Evolutionary conservation across 2,888 invertebrate species (phyloP).

Genomic region (Volucella inanis): DNA sequence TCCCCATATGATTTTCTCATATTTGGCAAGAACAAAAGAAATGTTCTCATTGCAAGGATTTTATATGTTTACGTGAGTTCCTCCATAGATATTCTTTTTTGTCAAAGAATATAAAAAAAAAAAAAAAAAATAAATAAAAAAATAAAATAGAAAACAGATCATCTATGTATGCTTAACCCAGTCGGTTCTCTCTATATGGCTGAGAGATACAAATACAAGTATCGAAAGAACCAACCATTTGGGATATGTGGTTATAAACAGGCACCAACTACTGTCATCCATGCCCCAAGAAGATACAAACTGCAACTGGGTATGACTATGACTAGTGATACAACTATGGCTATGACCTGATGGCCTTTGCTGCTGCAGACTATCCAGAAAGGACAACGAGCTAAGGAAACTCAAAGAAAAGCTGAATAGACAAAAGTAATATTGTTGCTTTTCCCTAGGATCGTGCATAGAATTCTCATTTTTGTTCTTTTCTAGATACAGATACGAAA

Average conservation of each 20-base stretch:
- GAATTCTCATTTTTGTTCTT: constrained; percentile 60
- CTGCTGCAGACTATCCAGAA: constrained; percentile 5
- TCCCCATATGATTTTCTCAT: constrained; percentile 50
- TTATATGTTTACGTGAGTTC: constrained; percentile 65
- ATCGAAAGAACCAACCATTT: neutral
- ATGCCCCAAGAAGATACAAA: constrained; percentile 30
- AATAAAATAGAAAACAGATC: no score
- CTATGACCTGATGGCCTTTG: constrained; percentile 40
- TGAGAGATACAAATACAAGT: neutral
- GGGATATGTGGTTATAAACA: constrained; percentile 59
- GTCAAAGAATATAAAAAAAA: constrained; percentile 8
- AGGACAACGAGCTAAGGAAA: constrained; percentile 64
- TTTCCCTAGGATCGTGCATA: constrained; percentile 68
- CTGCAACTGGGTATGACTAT: constrained; percentile 41
- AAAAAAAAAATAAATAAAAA: no score
- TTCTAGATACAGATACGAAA: neutral
- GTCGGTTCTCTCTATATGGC: constrained; percentile 4
- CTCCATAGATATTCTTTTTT: constrained; percentile 63
- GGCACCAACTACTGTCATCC: constrained; percentile 20
- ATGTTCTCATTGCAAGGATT: constrained; percentile 35
- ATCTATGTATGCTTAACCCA: constrained; percentile 25
- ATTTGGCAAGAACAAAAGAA: constrained; percentile 48
- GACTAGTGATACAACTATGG: no score
- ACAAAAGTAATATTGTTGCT: constrained; percentile 80
- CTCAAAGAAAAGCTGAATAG: constrained; percentile 74